Evolutionary conservation across 2,113 vertebrate genomes (phyloP).

Genomic region (Mesocricetus auratus): DNA sequence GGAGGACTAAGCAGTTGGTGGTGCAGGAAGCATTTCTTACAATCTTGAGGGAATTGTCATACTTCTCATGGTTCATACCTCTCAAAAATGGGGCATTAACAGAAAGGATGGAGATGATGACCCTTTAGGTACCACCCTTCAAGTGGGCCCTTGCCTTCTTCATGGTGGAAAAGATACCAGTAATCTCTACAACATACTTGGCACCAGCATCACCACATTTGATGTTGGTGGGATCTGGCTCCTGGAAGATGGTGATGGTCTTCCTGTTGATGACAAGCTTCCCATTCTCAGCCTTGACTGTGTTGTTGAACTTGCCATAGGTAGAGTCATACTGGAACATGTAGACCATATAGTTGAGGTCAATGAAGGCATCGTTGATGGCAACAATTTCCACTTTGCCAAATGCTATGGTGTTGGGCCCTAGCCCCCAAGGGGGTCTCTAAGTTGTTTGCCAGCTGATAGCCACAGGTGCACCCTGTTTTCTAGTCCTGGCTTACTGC

Average conservation of each 20-base stretch:
- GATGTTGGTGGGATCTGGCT: neutral
- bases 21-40: neutral
- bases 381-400: neutral
- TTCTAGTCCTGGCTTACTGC: too few relatives aligned
- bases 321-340: neutral
- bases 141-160: neutral
- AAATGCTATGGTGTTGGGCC: too few relatives aligned
- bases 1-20: neutral
- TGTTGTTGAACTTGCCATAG: neutral
- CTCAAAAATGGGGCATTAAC: neutral
- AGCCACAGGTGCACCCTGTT: too few relatives aligned
- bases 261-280: neutral
- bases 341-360: neutral
- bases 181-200: neutral
- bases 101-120: neutral
- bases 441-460: too few relatives aligned
- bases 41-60: neutral
- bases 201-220: neutral
- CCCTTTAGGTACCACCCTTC: neutral
- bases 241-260: neutral
- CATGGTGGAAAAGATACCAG: neutral
- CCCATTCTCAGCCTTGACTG: neutral
- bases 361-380: neutral
- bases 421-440: too few relatives aligned
- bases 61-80: neutral